Percentiles rank a stretch among this genome's conserved stretches.
Conservation (phyloP, 2,888 invertebrate genomes). For the Tipula unca region DNA sequence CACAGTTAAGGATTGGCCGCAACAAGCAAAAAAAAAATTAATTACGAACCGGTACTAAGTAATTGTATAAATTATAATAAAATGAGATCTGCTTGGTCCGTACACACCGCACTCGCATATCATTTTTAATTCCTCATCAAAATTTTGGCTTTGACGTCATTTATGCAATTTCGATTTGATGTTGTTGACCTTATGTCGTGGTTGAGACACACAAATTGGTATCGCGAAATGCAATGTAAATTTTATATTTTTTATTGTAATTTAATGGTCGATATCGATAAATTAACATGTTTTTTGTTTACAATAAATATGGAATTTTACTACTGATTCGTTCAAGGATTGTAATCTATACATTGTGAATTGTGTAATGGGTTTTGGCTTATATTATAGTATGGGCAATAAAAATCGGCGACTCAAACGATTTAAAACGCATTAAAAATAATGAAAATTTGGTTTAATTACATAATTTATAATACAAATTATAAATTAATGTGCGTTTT, state of each 20-base stretch:
- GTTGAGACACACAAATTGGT: background rate
- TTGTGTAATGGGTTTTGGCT: background rate
- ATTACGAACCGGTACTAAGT: background rate
- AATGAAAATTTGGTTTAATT: background rate
- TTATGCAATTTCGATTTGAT: no score
- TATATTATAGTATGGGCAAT: background rate
- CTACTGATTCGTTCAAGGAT: background rate
- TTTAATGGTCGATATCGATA: background rate
- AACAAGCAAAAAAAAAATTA: no score
- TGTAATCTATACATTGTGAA: background rate
- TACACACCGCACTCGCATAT: no score
- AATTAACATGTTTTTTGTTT: background rate
- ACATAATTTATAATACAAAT: background rate
- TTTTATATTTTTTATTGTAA: background rate
- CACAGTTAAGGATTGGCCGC: no score
- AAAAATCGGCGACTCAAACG: background rate
- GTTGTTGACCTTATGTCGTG: no score
- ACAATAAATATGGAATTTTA: background rate
- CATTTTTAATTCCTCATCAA: no score
- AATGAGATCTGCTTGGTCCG: no score
- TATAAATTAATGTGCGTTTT: no score
- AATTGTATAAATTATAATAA: no score
- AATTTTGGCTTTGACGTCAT: background rate
- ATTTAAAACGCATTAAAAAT: background rate
- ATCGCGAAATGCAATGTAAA: background rate